A percentile compares a stretch with the other conserved stretches of the same genome.
Conservation (phyloP, 1,140 invertebrate genomes). For the Euura lappo region DNA sequence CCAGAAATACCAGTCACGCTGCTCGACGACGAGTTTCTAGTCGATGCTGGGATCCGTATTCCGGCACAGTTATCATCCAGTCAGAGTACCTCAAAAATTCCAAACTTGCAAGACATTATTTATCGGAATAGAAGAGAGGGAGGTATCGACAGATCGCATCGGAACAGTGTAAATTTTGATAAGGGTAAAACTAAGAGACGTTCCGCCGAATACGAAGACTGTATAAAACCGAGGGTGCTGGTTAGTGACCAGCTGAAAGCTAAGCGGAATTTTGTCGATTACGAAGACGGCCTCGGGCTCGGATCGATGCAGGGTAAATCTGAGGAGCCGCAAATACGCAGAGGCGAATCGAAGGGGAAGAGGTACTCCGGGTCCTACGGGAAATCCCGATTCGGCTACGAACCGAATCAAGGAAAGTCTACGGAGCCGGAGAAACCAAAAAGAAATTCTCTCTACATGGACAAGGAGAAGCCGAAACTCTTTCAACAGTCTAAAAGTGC, state of each 20-base stretch:
- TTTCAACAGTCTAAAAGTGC: slow-evolving; percentile 32
- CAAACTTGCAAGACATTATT: slow-evolving; percentile 48
- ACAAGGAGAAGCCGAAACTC: slow-evolving; percentile 38
- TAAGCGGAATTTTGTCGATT: slow-evolving; percentile 40
- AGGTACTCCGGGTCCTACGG: slow-evolving; percentile 28
- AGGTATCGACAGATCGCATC: slow-evolving; percentile 23
- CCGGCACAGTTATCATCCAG: slow-evolving; percentile 46
- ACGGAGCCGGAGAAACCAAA: slow-evolving; percentile 36
- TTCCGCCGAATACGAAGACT: slow-evolving; percentile 49
- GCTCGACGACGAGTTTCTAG: slow-evolving; percentile 60
- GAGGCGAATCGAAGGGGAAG: slow-evolving; percentile 31
- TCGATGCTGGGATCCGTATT: slow-evolving; percentile 62
- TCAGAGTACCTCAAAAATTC: slow-evolving; percentile 50
- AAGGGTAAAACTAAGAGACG: slow-evolving; percentile 39
- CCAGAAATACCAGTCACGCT: slow-evolving; percentile 50
- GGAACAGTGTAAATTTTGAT: slow-evolving; percentile 29
- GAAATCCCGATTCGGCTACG: slow-evolving; percentile 34
- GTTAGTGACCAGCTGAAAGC: slow-evolving; percentile 26
- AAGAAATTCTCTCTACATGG: slow-evolving; percentile 37
- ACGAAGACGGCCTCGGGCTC: slow-evolving; percentile 38
- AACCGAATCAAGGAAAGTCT: slow-evolving; percentile 21
- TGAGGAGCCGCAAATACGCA: slow-evolving; percentile 24
- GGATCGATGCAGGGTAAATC: slow-evolving; percentile 27
- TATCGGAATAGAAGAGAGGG: slow-evolving; percentile 40
- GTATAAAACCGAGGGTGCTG: slow-evolving; percentile 36